Base-by-base conservation (phyloP, 2,888 invertebrate species). In the Trachelus troglodyta region DNA sequence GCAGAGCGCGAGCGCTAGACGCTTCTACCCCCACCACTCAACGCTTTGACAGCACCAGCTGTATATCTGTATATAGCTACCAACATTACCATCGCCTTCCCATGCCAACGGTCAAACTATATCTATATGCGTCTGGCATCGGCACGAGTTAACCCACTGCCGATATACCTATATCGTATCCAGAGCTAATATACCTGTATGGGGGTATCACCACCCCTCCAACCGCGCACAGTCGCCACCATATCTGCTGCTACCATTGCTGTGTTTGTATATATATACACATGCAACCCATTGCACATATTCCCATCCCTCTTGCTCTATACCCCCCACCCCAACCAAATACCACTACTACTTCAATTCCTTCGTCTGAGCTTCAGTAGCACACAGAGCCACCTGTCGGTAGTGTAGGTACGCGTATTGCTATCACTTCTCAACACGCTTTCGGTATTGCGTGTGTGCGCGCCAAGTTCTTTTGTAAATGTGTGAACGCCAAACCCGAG, bases 1-100 rank as follows among this genome's bases (percentile, higher is more conserved):
- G 87, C 88, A 88, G 85, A 88, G 88, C 88, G 87, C 87, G 12
- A 88, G 88, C 88, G 86, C 84, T 88, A 79, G 82, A 83, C 82
- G 80, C 85, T 68, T 73, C 82, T 80, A 81, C 82, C 82, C 81
- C 83, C 82, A 83, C 69, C 40, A 37, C 77, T 56, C 40, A 69
- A 30, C 31, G 30, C 69, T 33, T 23, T 56, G 34, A 33, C 30
- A 33, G 69, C 69, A 11, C 1, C 15, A 40, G 15, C 40, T 12
- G 15, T 40, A 40, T 40, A 40, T 40, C 40, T 40, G 40, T 40
- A 40, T 15, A 40, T 4, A 15, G 40, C 15, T 40, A 40, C 40
- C 40, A 40, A 12, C 40, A 40, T 40, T 4, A 15, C 40, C 12
- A 40, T 40, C 40, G 15, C 40, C 40, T 40, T 15, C 40, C 40